phyloP scores from a whole-genome alignment of 2,797 vertebrate species.

The Hafferia zeledoni region DNA sequence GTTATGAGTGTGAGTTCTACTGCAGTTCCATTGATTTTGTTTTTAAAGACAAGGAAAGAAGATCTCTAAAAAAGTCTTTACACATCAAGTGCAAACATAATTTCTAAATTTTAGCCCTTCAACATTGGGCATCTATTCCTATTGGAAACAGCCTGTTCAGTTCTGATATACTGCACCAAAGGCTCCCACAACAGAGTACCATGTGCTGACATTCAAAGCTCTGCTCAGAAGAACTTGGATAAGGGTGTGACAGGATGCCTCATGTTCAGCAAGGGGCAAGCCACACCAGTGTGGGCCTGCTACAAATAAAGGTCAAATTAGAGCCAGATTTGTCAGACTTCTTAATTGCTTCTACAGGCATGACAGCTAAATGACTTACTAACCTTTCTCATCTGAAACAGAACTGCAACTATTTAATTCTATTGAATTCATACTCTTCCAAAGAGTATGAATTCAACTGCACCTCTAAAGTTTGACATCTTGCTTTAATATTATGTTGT shows the following conservation, averaged over 20 bases:
- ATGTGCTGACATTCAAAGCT: rapidly evolving
- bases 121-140: background rate
- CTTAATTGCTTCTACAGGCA: background rate
- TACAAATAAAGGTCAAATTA: background rate
- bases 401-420: background rate
- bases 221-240: background rate
- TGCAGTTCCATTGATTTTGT: background rate
- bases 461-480: background rate
- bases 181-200: background rate
- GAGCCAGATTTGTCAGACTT: background rate
- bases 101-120: background rate
- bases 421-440: no score
- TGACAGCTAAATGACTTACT: background rate
- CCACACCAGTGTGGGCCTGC: background rate
- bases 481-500: background rate
- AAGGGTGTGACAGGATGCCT: background rate
- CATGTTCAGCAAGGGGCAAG: background rate
- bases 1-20: background rate
- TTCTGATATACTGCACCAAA: background rate
- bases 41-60: background rate
- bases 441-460: background rate
- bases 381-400: background rate
- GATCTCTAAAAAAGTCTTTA: background rate
- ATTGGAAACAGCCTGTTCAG: background rate
- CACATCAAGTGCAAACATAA: background rate